phyloP scores from a whole-genome alignment of 2,888 invertebrate genomes.

The Morpho deidamia region DNA sequence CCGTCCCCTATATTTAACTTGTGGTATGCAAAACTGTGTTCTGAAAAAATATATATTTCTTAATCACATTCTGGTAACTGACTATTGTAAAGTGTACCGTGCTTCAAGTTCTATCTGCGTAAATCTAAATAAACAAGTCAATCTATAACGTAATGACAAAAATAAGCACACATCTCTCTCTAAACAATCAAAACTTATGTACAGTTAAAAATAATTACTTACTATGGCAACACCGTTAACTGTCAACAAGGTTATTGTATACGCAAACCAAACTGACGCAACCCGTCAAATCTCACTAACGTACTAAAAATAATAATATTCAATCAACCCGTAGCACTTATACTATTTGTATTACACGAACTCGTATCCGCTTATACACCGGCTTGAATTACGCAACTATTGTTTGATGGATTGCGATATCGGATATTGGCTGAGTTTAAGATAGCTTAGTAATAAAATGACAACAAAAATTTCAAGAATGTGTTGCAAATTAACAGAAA shows the following conservation, averaged over 20 bases:
- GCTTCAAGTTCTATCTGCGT: conserved; percentile 44
- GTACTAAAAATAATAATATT: conserved; percentile 48
- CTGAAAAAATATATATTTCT: conserved; percentile 63
- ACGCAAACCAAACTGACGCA: conserved; percentile 62
- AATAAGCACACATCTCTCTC: conserved; percentile 57
- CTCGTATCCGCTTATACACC: conserved; percentile 9
- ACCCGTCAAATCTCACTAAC: conserved; percentile 58
- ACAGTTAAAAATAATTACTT: conserved; percentile 71
- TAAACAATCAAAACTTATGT: conserved; percentile 71
- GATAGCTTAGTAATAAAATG: too few species aligned
- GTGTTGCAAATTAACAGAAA: too few species aligned
- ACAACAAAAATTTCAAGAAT: too few species aligned
- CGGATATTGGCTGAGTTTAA: too few species aligned
- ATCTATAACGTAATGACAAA: conserved; percentile 40
- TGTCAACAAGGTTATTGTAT: conserved; percentile 65
- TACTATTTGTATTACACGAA: conserved; percentile 19
- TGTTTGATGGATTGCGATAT: background rate
- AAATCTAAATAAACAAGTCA: conserved; percentile 33
- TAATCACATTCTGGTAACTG: conserved; percentile 71
- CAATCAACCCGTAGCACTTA: conserved; percentile 36
- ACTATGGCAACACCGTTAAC: conserved; percentile 76
- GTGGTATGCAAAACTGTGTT: conserved; percentile 44
- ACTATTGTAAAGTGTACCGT: conserved; percentile 60
- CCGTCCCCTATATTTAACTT: conserved; percentile 28
- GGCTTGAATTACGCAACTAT: background rate